These are phyloP conservation scores for Acromyrmex charruanus DNA, from an alignment of 1,140 invertebrate species.

Conservation along the genomic window DNA sequence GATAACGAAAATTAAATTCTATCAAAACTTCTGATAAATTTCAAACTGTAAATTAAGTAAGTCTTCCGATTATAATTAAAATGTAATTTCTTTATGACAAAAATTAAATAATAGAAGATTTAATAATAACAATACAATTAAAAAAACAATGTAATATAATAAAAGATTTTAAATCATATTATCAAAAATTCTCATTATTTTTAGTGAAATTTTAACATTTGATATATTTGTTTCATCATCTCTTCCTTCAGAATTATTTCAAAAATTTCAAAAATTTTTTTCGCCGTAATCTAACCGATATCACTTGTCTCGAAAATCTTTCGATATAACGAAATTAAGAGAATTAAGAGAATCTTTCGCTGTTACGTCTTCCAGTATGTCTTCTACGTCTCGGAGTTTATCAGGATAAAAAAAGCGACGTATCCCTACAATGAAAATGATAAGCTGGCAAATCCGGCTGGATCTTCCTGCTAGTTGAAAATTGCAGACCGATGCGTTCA, in stretches of 20 bases:
- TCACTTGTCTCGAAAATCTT: neutral
- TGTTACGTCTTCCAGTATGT: neutral
- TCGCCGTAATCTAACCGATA: neutral
- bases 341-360: constrained; percentile 15
- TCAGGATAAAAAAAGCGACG: neutral
- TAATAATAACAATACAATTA: neutral
- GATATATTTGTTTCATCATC: neutral
- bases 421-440: constrained; percentile 54
- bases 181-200: neutral
- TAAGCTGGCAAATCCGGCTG: constrained; percentile 37
- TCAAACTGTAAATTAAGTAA: neutral
- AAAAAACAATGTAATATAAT: neutral
- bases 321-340: constrained; percentile 16
- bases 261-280: neutral
- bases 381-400: neutral
- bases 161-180: neutral
- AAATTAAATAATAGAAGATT: neutral
- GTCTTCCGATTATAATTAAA: neutral
- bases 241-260: neutral
- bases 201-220: neutral
- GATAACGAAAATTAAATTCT: neutral
- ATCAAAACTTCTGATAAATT: neutral
- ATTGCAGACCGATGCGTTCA: constrained; percentile 47
- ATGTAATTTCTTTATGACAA: neutral
- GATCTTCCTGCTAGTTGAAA: constrained; percentile 50